These are phyloP conservation scores for Zaprionus taronus DNA, from an alignment of 1,140 invertebrate species.

Conservation along the genomic window DNA sequence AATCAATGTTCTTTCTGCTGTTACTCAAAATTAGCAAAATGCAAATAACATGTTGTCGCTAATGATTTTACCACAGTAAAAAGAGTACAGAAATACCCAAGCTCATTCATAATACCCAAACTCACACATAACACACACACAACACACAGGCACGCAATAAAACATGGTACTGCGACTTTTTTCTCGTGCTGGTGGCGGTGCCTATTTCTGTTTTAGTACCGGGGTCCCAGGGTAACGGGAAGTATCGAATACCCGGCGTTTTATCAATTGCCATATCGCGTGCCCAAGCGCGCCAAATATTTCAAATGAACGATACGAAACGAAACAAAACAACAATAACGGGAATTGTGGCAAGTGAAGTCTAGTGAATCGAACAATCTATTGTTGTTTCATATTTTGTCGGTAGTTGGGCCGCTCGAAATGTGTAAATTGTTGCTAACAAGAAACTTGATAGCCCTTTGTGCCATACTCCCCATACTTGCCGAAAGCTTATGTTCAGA, in stretches of 20 bases:
- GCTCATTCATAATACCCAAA: constrained; percentile 28
- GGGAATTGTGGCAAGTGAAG: constrained; percentile 54
- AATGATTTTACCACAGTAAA: constrained; percentile 59
- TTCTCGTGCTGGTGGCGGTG: constrained; percentile 11
- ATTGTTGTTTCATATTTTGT: constrained; percentile 49
- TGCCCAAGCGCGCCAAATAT: constrained; percentile 58
- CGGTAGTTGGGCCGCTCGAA: constrained; percentile 28
- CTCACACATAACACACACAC: not conserved
- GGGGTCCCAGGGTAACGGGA: constrained; percentile 49
- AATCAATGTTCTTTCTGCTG: constrained; percentile 63
- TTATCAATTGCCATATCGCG: constrained; percentile 82
- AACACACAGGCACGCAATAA: constrained; percentile 43
- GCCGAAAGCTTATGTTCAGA: constrained; percentile 18
- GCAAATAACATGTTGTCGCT: constrained; percentile 79
- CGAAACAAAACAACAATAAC: constrained; percentile 49
- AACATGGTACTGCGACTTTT: constrained; percentile 51
- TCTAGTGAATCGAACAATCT: constrained; percentile 54
- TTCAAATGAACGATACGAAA: constrained; percentile 36
- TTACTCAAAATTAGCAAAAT: constrained; percentile 71
- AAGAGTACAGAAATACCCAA: constrained; percentile 24
- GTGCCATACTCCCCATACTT: constrained; percentile 18
- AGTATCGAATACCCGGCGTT: constrained; percentile 81
- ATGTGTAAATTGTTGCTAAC: constrained; percentile 75
- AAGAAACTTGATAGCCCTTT: constrained; percentile 72
- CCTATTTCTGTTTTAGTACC: not conserved